Base-by-base conservation (phyloP, 2,797 vertebrate species). In the Acomys russatus region DNA sequence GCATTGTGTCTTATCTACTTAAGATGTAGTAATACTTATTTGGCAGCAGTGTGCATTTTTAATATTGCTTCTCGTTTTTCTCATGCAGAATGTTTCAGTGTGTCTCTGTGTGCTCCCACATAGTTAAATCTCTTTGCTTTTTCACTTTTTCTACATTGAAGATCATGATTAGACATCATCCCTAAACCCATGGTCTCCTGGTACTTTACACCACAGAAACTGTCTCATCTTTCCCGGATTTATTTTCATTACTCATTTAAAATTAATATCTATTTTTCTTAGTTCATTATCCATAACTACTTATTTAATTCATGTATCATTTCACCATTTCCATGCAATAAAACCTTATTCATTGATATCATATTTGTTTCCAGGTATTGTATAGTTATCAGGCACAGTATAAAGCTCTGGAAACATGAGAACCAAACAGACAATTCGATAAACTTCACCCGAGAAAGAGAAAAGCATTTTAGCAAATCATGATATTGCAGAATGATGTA, bases 51-150 rank as follows among this genome's bases (percentile, higher is more conserved):
- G 51, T 95, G 7, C 10, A 49, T 30, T 89, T 83, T 84, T 70
- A 70, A 54, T 7, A 30, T 25, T 64, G 28, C 1, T 49, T n/a
- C 12, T 61, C 20, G 12, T 38, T 25, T 54, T 83, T 82, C 59
- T 64, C 9, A 9, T 12, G 1, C 3, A 30, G 30, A 82, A 33
- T 1, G 68, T 54, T 84, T 23, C 0, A 54, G 1, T 63, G 23
- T 35, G 3, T 0, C 20, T 14, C 6, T 22, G 1, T 28, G 15
- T n/a, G 20, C 1, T 14, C 30, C 59, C 6, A 3, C 23, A 64
- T 8, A 22, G 1, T 35, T 38, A 56, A 51, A 56, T 49, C 9
- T 30, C 15, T 56, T 74, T 63, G 6, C n/a, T 78, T 64, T 71
- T 59, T 77, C 20, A 20, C 8, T 14, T 33, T 88, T 74, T n/a